Base-by-base conservation (phyloP, 2,888 invertebrate species). In the Epinotia demarniana region DNA sequence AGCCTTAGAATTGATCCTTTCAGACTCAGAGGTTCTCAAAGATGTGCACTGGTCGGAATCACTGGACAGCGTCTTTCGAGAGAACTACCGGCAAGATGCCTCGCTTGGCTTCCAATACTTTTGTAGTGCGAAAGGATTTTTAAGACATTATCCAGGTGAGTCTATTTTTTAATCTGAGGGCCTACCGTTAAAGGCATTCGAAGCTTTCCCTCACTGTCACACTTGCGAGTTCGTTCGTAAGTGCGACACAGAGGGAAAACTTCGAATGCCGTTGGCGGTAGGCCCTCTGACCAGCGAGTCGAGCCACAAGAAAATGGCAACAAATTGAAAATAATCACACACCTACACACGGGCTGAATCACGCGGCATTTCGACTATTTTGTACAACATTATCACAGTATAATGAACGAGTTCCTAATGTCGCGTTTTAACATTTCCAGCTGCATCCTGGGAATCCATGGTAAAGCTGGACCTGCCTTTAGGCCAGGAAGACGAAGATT, bases 141-240 rank as follows among this genome's bases (percentile, higher is more conserved):
- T 94, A 27, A 86, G 94, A 71, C 93, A 93, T 80, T 94, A 92
- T 80, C 94, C 94, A 68, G 94, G 94, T 88, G 83, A 78, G 77
- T 76, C 53, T n/a, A n/a, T 53, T n/a, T 53, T 23, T 2, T 2
- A 23, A 23, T 23, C 23, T 23, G 23, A 23, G 23, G 23, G 23
- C 23, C 23, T 23, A 23, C 1, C 23, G 23, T 2, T 2, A 23
- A 23, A 23, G 23, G 23, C 23, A 23, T 23, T 23, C 2, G 23
- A 23, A 23, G 23, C 2, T 23, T 23, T 23, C 23, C 2, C 23
- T 23, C 23, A 2, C 23, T 23, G 2, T 23, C 23, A 2, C 23
- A 23, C 23, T 23, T 23, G 2, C 1, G 23, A 2, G 2, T 2
- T 1, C 1, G 2, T 2, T 23, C 23, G 23, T 2, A 23, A 1